phyloP scores from a whole-genome alignment of 2,888 invertebrate genomes.

The Miltochrista miniata region DNA sequence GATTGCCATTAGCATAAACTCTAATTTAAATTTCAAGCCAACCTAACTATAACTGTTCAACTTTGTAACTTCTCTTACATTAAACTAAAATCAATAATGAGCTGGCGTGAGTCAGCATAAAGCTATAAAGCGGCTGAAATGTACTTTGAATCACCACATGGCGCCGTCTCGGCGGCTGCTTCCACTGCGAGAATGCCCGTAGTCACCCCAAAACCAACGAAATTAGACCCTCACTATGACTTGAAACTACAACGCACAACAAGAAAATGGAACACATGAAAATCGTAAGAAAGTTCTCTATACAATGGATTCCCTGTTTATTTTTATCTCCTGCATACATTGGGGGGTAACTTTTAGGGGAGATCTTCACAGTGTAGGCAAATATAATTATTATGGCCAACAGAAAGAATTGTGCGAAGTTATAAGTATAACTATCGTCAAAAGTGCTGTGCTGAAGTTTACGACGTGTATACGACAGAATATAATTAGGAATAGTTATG shows the following conservation, averaged over 20 bases:
- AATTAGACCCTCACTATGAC: slow-evolving; percentile 31
- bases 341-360: slow-evolving; percentile 40
- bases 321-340: slow-evolving; percentile 44
- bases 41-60: slow-evolving; percentile 19
- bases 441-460: neutral
- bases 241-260: slow-evolving; percentile 15
- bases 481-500: too few relatives aligned
- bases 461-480: too few relatives aligned
- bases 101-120: slow-evolving; percentile 54
- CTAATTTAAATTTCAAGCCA: neutral
- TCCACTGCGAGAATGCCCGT: slow-evolving; percentile 43
- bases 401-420: neutral
- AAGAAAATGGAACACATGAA: slow-evolving; percentile 15
- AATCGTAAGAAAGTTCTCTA: slow-evolving; percentile 24
- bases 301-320: slow-evolving; percentile 38
- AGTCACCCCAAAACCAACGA: slow-evolving; percentile 38
- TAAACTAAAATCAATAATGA: slow-evolving; percentile 49
- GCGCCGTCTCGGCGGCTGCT: slow-evolving; percentile 61
- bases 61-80: slow-evolving; percentile 32
- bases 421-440: neutral
- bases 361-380: slow-evolving; percentile 6
- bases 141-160: slow-evolving; percentile 50
- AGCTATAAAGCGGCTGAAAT: slow-evolving; percentile 57
- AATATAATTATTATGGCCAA: slow-evolving; percentile 30
- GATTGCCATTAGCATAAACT: too few relatives aligned